Conservation (phyloP, 2,113 vertebrate species). For the Sorex araneus region DNA sequence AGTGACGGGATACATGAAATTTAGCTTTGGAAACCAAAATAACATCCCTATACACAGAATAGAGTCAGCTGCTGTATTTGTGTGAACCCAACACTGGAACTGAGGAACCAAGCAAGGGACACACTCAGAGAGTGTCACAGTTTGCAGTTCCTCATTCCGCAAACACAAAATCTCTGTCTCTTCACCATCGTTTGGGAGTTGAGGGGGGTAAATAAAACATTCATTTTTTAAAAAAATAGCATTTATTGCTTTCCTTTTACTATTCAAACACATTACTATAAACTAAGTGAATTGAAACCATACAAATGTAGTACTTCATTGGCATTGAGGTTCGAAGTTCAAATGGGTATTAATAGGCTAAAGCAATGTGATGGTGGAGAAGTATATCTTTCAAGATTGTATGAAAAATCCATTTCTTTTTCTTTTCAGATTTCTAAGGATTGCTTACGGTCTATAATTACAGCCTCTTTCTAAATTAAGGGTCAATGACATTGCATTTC, state of each 20-base stretch:
- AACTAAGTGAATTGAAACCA: background rate
- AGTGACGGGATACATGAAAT: background rate
- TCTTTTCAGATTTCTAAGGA: background rate
- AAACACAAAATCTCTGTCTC: background rate
- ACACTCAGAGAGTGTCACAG: background rate
- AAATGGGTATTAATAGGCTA: background rate
- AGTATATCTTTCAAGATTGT: background rate
- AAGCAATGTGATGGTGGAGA: background rate
- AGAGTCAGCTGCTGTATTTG: background rate
- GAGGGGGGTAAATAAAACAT: background rate
- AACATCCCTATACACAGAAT: background rate
- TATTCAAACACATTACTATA: background rate
- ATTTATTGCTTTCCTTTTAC: background rate
- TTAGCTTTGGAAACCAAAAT: background rate
- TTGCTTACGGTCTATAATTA: background rate
- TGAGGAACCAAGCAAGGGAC: background rate
- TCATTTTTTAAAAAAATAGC: background rate
- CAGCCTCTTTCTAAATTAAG: background rate
- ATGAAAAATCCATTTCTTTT: background rate
- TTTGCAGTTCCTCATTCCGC: background rate
- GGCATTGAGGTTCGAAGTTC: background rate
- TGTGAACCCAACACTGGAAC: background rate
- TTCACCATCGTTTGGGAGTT: background rate
- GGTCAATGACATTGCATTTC: background rate
- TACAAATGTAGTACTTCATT: background rate